Percentiles rank a stretch among this genome's conserved stretches.
Conservation (phyloP, 37 sponge, comb jelly and placozoan genomes). For the Aphrocallistes beatrix region DNA sequence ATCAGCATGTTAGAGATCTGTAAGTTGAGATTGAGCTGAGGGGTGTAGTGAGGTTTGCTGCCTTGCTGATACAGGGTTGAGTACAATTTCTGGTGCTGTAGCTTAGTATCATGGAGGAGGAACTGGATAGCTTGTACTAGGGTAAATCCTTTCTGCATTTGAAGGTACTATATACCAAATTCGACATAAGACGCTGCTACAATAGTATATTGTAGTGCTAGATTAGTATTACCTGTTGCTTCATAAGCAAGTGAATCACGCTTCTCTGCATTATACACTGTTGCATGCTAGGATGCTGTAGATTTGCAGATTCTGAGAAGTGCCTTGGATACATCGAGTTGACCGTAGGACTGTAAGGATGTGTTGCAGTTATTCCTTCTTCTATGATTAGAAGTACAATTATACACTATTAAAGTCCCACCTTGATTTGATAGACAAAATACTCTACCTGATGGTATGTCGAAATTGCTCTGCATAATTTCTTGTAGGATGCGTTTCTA, state of each 20-base stretch:
- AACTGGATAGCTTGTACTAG: conserved; percentile 5
- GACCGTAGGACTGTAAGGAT: not conserved
- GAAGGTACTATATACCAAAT: not conserved
- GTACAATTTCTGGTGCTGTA: not conserved
- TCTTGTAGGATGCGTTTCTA: conserved; percentile 16
- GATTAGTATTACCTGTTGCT: conserved; percentile 11
- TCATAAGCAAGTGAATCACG: not conserved
- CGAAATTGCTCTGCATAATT: conserved; percentile 15
- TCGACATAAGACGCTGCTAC: no score
- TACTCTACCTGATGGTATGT: not conserved
- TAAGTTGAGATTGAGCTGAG: not conserved
- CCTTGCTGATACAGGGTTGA: conserved; percentile 4
- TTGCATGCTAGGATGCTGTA: not conserved
- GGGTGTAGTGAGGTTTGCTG: not conserved
- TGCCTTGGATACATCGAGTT: not conserved
- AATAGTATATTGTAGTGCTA: no score
- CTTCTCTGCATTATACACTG: not conserved
- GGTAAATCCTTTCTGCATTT: not conserved
- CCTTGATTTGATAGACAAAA: not conserved
- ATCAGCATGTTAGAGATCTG: not conserved
- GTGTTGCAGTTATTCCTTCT: not conserved
- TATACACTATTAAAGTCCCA: not conserved
- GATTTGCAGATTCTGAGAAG: conserved; percentile 2
- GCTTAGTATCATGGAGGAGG: not conserved
- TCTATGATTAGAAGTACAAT: not conserved